Percentiles rank a stretch among this genome's conserved stretches.
Evolutionary conservation across 1,140 invertebrate genomes (phyloP).

Genomic region (Diachasmimorpha longicaudata): DNA sequence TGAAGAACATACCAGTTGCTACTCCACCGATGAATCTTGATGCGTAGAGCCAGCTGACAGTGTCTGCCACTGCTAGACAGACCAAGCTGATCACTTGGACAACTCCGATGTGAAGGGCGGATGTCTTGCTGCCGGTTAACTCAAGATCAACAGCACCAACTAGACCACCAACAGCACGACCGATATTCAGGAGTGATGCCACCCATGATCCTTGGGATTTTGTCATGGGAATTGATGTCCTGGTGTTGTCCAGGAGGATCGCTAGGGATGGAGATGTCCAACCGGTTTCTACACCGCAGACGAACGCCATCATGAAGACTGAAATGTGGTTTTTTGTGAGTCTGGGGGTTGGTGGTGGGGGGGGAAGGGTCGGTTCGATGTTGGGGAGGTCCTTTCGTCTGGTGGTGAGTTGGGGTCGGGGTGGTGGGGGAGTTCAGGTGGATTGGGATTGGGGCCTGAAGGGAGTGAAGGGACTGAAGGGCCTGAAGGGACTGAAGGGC

Average conservation of each 20-base stretch:
- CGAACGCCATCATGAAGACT: conserved; percentile 34
- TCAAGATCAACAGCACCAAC: conserved; percentile 50
- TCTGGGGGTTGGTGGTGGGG: no score
- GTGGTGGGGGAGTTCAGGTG: no score
- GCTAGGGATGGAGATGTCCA: conserved; percentile 68
- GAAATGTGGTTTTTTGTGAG: no score
- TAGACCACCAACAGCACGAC: conserved; percentile 57
- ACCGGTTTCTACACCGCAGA: conserved; percentile 35
- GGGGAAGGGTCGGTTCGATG: no score
- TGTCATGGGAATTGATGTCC: conserved; percentile 65
- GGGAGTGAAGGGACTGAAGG: no score
- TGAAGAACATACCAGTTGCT: conserved; percentile 71
- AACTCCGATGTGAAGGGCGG: conserved; percentile 67
- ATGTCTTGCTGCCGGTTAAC: conserved; percentile 71
- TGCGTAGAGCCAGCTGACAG: conserved; percentile 64
- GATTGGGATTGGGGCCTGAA: no score
- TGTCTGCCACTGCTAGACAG: conserved; percentile 64
- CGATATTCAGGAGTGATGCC: conserved; percentile 66
- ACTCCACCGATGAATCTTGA: conserved; percentile 67
- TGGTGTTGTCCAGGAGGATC: conserved; percentile 48
- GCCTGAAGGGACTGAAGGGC: no score
- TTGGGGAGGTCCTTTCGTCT: no score
- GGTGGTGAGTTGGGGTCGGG: no score
- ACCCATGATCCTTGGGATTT: conserved; percentile 71
- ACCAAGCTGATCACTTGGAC: conserved; percentile 71